phyloP scores from a whole-genome alignment of 1,140 invertebrate genomes.

The Acromyrmex echinatior region DNA sequence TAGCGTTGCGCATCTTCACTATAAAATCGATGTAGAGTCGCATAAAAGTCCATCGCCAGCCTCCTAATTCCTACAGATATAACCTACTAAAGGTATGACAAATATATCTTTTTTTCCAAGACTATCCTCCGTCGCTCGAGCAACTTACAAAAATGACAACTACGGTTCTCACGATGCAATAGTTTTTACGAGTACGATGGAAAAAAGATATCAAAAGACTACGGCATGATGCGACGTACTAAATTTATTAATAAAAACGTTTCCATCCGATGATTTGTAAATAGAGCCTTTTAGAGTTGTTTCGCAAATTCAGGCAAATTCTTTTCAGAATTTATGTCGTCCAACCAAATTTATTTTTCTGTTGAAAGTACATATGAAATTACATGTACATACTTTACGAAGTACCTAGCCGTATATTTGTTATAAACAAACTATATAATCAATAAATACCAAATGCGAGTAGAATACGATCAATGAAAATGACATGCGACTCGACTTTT shows the following conservation, averaged over 20 bases:
- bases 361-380: not conserved
- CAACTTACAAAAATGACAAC: slow-evolving; percentile 66
- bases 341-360: slow-evolving; percentile 73
- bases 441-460: not conserved
- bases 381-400: not conserved
- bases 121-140: not conserved
- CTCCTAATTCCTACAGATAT: slow-evolving; percentile 68
- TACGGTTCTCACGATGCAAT: slow-evolving; percentile 37
- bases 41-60: slow-evolving; percentile 63
- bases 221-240: slow-evolving; percentile 50
- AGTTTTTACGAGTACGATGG: slow-evolving; percentile 65
- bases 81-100: slow-evolving; percentile 40
- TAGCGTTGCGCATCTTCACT: slow-evolving; percentile 33
- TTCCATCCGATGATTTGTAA: slow-evolving; percentile 74
- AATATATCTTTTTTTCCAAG: slow-evolving; percentile 47
- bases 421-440: not conserved
- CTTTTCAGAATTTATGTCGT: slow-evolving; percentile 30
- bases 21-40: slow-evolving; percentile 69
- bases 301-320: slow-evolving; percentile 66
- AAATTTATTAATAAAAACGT: slow-evolving; percentile 85
- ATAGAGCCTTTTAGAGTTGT: slow-evolving; percentile 74
- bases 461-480: not conserved
- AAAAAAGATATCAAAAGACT: not conserved
- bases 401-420: not conserved
- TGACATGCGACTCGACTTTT: not conserved